These are phyloP conservation scores for Argentina silus DNA, from an alignment of 2,797 vertebrate genomes.

Conservation along the genomic window DNA sequence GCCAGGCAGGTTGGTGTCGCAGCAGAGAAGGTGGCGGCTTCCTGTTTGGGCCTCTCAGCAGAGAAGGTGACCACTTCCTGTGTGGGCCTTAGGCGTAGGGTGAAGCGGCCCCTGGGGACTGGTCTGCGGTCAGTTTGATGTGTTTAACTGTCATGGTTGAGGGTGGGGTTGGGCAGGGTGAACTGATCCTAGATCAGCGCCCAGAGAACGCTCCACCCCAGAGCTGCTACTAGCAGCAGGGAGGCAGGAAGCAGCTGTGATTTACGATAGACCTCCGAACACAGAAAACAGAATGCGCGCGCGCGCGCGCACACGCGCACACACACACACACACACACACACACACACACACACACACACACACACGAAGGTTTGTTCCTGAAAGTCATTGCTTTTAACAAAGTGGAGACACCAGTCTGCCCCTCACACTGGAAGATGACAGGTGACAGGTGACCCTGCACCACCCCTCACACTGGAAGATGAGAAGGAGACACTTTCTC, in stretches of 20 bases:
- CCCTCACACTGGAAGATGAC: background rate
- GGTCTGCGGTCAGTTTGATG: too few relatives aligned
- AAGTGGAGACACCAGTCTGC: constrained; percentile 4
- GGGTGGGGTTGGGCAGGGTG: too few relatives aligned
- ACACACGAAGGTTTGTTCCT: constrained; percentile 12
- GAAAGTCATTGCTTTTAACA: constrained; percentile 19
- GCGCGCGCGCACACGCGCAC: background rate
- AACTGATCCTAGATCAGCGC: too few relatives aligned
- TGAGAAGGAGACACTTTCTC: background rate
- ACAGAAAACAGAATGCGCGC: background rate
- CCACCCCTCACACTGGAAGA: constrained; percentile 14
- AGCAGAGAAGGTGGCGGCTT: constrained; percentile 37
- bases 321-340: constrained; percentile 17
- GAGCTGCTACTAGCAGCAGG: too few relatives aligned
- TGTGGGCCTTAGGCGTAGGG: too few relatives aligned
- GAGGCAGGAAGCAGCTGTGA: constrained; percentile 14
- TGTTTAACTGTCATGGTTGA: too few relatives aligned
- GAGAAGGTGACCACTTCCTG: too few relatives aligned
- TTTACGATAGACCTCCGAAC: constrained; percentile 42
- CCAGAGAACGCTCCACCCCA: too few relatives aligned
- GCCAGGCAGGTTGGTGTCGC: background rate
- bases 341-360: constrained; percentile 22
- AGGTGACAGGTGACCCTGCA: constrained; percentile 15
- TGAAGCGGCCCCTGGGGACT: too few relatives aligned
- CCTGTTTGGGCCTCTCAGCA: too few relatives aligned